A percentile compares a stretch with the other conserved stretches of the same genome.
phyloP scores from a whole-genome alignment of 2,113 vertebrate species.

The Bujurquina vittata region DNA sequence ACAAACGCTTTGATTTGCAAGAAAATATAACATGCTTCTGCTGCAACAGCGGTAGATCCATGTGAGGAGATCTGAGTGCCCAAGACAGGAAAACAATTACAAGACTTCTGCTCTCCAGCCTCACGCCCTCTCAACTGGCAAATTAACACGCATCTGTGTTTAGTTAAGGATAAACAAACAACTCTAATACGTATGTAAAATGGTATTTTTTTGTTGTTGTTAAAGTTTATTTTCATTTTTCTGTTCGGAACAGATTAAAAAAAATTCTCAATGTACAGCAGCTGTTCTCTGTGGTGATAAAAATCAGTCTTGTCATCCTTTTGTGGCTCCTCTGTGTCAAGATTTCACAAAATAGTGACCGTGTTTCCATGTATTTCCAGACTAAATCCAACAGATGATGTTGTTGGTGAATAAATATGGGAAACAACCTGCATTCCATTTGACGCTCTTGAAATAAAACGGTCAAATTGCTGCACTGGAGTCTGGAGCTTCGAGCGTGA shows the following conservation, averaged over 20 bases:
- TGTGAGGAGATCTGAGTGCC: conserved; percentile 19
- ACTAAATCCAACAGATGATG: not conserved
- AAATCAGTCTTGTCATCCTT: not conserved
- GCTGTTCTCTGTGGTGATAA: not conserved
- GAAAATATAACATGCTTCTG: conserved; percentile 68
- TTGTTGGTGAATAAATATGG: conserved; percentile 5
- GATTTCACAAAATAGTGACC: not conserved
- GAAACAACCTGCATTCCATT: not conserved
- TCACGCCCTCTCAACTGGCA: not conserved
- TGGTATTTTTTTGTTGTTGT: not conserved
- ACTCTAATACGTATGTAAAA: conserved; percentile 1
- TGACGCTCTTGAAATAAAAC: not conserved
- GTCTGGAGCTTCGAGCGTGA: not conserved
- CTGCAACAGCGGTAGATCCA: conserved; percentile 13
- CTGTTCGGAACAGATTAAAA: conserved; percentile 21
- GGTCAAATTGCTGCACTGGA: not conserved
- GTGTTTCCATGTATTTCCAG: not conserved
- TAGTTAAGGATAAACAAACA: conserved; percentile 11
- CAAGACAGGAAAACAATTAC: not conserved
- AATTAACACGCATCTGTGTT: not conserved
- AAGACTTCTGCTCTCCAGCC: conserved; percentile 17
- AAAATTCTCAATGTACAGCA: conserved; percentile 9
- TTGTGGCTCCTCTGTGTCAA: not conserved
- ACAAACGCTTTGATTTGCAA: conserved; percentile 55
- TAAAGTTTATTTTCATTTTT: not conserved